phyloP scores from a whole-genome alignment of 1,140 invertebrate genomes.

The Panagrolaimus sp. region DNA sequence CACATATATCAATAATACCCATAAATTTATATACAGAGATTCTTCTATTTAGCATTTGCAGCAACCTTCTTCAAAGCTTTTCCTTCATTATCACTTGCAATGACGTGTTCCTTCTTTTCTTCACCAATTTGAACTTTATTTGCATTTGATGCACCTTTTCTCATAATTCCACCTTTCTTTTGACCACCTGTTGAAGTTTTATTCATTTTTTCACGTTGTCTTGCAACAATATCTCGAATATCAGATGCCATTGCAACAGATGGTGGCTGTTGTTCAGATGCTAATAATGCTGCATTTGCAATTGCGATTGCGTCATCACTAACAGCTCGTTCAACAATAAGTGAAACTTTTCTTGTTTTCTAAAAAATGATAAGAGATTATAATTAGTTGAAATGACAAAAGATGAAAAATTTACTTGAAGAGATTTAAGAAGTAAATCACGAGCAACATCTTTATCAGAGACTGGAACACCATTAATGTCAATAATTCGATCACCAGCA shows the following conservation, averaged over 20 bases:
- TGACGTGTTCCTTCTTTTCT: constrained; percentile 12
- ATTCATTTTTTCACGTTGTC: constrained; percentile 15
- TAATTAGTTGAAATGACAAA: background rate
- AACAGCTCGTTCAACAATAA: constrained; percentile 20
- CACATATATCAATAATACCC: no score
- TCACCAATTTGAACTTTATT: background rate
- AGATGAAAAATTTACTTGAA: background rate
- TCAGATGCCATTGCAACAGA: constrained; percentile 23
- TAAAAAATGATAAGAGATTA: background rate
- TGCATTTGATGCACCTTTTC: background rate
- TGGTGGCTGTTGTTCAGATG: constrained; percentile 17
- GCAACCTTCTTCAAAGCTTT: constrained; percentile 7
- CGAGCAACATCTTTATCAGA: constrained; percentile 24
- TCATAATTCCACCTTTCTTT: background rate
- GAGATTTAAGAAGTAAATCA: constrained; percentile 14
- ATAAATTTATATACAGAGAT: no score
- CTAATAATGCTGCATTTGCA: constrained; percentile 3
- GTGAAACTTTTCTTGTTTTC: constrained; percentile 20
- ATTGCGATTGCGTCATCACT: constrained; percentile 2
- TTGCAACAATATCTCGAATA: constrained; percentile 17
- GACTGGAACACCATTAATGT: constrained; percentile 21
- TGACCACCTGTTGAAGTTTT: background rate
- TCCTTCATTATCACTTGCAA: constrained; percentile 20
- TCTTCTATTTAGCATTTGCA: background rate
- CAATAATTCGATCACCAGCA: constrained; percentile 18